These are phyloP conservation scores for Capitella teleta DNA, from an alignment of 1,140 invertebrate genomes.

Conservation along the genomic window DNA sequence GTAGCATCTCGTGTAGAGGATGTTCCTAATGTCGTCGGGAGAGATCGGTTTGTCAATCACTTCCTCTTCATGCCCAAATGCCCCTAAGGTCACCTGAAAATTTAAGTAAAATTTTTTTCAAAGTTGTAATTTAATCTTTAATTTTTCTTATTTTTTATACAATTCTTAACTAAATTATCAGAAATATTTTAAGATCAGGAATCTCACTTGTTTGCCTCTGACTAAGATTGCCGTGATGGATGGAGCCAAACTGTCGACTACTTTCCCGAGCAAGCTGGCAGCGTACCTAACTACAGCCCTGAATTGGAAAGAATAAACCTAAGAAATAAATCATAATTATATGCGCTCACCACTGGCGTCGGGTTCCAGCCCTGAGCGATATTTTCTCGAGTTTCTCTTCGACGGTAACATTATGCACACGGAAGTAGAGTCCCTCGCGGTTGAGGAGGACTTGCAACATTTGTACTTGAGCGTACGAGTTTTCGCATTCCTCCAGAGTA, in stretches of 20 bases:
- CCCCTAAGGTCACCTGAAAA: constrained; percentile 77
- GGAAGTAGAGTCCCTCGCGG: constrained; percentile 68
- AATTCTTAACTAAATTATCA: no score
- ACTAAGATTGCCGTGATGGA: constrained; percentile 94
- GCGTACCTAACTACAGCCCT: constrained; percentile 88
- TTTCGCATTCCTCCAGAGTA: constrained; percentile 45
- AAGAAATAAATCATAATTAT: no score
- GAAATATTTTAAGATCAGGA: neutral
- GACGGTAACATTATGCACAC: constrained; percentile 54
- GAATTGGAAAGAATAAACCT: no score
- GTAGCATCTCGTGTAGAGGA: constrained; percentile 44
- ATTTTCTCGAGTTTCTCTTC: constrained; percentile 61
- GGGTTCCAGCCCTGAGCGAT: constrained; percentile 74
- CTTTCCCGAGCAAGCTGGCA: constrained; percentile 79
- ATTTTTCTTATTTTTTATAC: no score
- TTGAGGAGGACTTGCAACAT: constrained; percentile 73
- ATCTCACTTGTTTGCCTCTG: constrained; percentile 83
- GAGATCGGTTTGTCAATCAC: constrained; percentile 95
- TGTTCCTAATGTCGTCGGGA: constrained; percentile 66
- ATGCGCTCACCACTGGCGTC: constrained; percentile 56
- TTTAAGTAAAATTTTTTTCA: no score
- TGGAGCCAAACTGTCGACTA: constrained; percentile 94
- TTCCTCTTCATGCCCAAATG: constrained; percentile 84
- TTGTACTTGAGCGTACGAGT: constrained; percentile 67
- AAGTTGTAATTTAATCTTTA: no score